Base-by-base conservation (phyloP, 2,888 invertebrate species). In the Oscheius onirici region DNA sequence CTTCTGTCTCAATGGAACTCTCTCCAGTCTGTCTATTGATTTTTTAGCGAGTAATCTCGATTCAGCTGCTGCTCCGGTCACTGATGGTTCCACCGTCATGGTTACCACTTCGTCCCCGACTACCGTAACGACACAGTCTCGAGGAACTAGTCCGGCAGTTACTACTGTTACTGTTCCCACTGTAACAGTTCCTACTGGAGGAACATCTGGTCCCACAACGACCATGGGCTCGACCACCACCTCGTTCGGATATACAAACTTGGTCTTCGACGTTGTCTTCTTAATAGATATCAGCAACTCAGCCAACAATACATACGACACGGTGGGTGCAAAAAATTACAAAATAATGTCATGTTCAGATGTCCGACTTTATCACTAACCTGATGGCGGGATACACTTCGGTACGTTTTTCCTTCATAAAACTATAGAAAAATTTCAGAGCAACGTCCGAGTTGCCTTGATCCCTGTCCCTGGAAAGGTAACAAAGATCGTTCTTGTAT, bases 191-290 rank as follows among this genome's bases (percentile, higher is more conserved):
- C 58, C 73, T 17, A 71, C 67, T 6, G 44, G 55, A 3, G 28
- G 34, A 26, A 60, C 65, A 22, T 51, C 51, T 28, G 46, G 10
- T 41, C 41, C 69, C n/a, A 74, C 71, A 44, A 49, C 73, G 43
- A 57, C 71, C 28, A 69, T 49, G 17, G 34, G 49, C 69, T 46
- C 58, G 20, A 13, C 54, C 3, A 66, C 66, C 3, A 66, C 66
- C 24, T 52, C 52, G 13, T 66, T 54, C 43, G 41, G 41, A 20
- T 34, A 66, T 20, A 26, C 15, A 17, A 68, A 57, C 28, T 22
- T 74, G 11, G 71, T 76, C 17, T 72, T 78, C 17, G 80, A 80
- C 52, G 65, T 78, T 28, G 78, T 78, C 41, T 76, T 80, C 69
- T 43, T 80, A 51, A 69, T 80, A 24, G 80, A 80, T 68, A 73